A percentile compares a stretch with the other conserved stretches of the same genome.
Evolutionary conservation across 2,888 invertebrate species (phyloP).

Genomic region (Ametastegia equiseti): DNA sequence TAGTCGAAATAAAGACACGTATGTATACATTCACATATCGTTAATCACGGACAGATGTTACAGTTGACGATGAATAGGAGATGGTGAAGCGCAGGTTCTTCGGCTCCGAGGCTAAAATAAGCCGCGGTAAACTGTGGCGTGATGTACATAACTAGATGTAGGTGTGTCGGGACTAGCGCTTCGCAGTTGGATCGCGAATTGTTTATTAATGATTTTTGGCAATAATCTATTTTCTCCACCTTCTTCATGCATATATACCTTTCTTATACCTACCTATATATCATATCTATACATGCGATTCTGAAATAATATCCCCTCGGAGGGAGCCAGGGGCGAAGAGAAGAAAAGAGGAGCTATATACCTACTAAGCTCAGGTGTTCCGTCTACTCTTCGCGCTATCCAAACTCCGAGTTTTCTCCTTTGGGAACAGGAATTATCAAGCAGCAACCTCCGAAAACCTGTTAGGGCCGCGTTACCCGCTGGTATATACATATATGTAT

Average conservation of each 20-base stretch:
- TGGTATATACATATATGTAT: too few relatives aligned
- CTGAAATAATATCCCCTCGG: too few relatives aligned
- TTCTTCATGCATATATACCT: too few relatives aligned
- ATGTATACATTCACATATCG: too few relatives aligned
- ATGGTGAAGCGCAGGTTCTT: too few relatives aligned
- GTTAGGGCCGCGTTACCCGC: background rate
- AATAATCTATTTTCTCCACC: conserved; percentile 41
- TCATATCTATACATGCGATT: background rate
- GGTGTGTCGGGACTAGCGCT: too few relatives aligned
- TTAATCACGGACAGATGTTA: too few relatives aligned
- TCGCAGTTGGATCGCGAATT: conserved; percentile 49
- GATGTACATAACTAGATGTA: too few relatives aligned
- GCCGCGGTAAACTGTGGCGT: conserved; percentile 43
- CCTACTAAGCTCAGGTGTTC: background rate
- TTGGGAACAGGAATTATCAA: background rate
- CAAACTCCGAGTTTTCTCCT: background rate
- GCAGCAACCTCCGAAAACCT: background rate
- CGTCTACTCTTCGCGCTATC: background rate
- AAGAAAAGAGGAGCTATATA: too few relatives aligned
- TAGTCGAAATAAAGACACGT: too few relatives aligned
- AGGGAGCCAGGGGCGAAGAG: too few relatives aligned
- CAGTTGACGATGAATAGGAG: too few relatives aligned
- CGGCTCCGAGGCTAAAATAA: conserved; percentile 49
- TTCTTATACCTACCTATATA: background rate
- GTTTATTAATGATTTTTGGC: conserved; percentile 48